Evolutionary conservation across 2,888 invertebrate genomes (phyloP), one percentile per base, ranked within the genome.

Genomic region (Podabrus alpinus): DNA sequence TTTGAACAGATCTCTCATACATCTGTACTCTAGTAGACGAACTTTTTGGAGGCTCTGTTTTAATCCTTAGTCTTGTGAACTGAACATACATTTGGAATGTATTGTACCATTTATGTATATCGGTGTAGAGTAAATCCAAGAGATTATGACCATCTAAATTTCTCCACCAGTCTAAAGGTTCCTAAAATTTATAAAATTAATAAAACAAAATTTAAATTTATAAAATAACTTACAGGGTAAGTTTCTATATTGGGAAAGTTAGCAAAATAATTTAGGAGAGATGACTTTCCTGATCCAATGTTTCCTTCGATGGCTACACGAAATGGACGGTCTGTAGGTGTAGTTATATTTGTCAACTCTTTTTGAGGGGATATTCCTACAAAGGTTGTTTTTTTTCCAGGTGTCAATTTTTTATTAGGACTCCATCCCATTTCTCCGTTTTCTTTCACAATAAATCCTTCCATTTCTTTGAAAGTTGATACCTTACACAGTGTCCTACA

Each of bases 71-170:
- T 94, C 97, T 95, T 0, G 97, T 97, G 77, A 97, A 87, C 79
- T 96, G 95, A 0, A 97, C 97, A 84, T 97, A 97, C 0, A 94
- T 94, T 88, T 97, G 97, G 86, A 97, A 97, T 59, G 95, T 91
- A 88, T 94, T 93, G 61, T 94, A 92, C 94, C 96, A 97, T 82
- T 94, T 92, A 1, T 89, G 84, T 4, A 95, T 94, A 84, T 97
- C 94, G 81, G 92, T 92, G 88, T 97, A 97, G 93, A 97, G 94
- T 77, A 97, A 86, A 75, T 95, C 95, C 82, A 96, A 87, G 79
- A 96, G 89, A 88, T 97, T 96, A 84, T 93, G 91, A 60, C 95
- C 95, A 72, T 90, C 88, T 1, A 94, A 89, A 88, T 96, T 91
- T 69, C 95, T 91, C 97, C 97, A 97, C 86, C 93, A 91, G 80